Evolutionary conservation across 2,113 vertebrate species (phyloP), one percentile per base, ranked within the genome.

Genomic region (Harpagus bidentatus): DNA sequence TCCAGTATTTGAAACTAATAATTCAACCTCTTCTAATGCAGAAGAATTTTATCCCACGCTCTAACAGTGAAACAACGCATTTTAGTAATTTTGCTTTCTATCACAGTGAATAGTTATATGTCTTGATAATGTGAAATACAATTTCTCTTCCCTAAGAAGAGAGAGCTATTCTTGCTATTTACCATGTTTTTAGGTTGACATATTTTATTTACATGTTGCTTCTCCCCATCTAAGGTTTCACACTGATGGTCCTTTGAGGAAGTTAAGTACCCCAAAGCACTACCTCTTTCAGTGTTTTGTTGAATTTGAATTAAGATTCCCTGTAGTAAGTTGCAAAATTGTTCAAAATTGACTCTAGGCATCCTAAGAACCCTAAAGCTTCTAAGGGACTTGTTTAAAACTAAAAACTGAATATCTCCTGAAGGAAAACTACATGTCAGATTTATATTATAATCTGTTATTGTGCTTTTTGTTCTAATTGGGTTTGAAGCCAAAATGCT

Each of bases 331-430:
- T 93, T 97, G 92, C 69, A 88, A 98, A 98, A 97, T 97, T 98
- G 97, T 85, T 98, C 96, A 97, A 96, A 98, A 98, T 98, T 97
- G 97, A 97, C 98, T 98, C 95, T 71, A 97, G 96, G 97, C 95
- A 97, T 98, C 93, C 25, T 97, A 98, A 98, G 97, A 98, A 98
- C 98, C 97, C 97, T 98, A 98, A 98, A 98, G 97, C 96, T 98
- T 98, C 97, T 96, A 93, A 96, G 98, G 90, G 98, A 98, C 88
- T 97, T 97, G 58, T 93, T 97, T 94, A 98, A 98, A 98, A 95
- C 97, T 97, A 95, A 98, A 98, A 97, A 84, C 93, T 90, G 87
- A 98, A 91, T 97, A 97, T 97, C 88, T 98, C 97, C 96, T 98
- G 86, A 96, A 98, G 97, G 97, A 98, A 98, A 98, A 98, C 90